Percentiles rank a stretch among this genome's conserved stretches.
Conservation (phyloP, 1,140 invertebrate genomes). For the Conus betulinus region DNA sequence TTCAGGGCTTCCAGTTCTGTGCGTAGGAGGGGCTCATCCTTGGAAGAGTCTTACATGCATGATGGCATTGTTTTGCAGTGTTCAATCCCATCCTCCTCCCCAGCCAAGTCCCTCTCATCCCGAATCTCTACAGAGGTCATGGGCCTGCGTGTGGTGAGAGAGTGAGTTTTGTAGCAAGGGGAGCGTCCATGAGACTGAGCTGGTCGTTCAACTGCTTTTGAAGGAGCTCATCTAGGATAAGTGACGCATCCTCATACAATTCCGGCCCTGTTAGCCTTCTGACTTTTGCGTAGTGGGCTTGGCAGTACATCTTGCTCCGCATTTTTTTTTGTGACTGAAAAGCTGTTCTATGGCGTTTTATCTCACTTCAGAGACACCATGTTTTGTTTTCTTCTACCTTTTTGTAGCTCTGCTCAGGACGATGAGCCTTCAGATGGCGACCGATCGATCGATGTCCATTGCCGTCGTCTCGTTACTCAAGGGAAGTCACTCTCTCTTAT, state of each 20-base stretch:
- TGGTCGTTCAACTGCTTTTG: constrained; percentile 41
- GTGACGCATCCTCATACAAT: constrained; percentile 51
- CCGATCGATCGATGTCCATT: too few relatives aligned
- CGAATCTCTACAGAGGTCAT: constrained; percentile 11
- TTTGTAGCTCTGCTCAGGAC: too few relatives aligned
- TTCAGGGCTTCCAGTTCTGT: background rate
- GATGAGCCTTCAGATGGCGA: too few relatives aligned
- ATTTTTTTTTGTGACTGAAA: too few relatives aligned
- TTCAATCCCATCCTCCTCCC: background rate
- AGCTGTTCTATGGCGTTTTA: too few relatives aligned
- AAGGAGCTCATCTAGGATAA: constrained; percentile 59
- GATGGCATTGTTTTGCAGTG: constrained; percentile 39
- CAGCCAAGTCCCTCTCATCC: constrained; percentile 30
- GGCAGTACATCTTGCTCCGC: constrained; percentile 22
- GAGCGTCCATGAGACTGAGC: constrained; percentile 5
- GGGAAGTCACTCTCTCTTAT: too few relatives aligned
- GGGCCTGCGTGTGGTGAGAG: constrained; percentile 13
- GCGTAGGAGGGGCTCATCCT: constrained; percentile 27
- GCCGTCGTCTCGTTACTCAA: too few relatives aligned
- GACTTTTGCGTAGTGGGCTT: constrained; percentile 24
- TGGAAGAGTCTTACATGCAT: constrained; percentile 12
- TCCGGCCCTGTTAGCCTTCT: constrained; percentile 42
- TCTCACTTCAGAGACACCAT: too few relatives aligned
- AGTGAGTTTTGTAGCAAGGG: constrained; percentile 40
- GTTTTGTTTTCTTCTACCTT: too few relatives aligned